Base-by-base conservation (phyloP, 2,888 invertebrate species). In the Serrognathus titanus region DNA sequence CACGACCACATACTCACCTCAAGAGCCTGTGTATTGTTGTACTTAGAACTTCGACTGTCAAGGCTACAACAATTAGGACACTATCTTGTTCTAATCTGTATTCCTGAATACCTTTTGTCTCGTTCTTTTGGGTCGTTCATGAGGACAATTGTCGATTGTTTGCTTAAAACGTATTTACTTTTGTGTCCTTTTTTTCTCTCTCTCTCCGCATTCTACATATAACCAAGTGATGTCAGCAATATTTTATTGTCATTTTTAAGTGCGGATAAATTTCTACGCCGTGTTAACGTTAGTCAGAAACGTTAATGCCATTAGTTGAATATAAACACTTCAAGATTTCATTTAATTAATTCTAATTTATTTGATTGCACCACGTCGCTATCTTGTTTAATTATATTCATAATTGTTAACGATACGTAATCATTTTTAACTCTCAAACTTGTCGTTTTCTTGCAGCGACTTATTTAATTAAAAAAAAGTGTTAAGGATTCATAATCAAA, bases 11-110 rank as follows among this genome's bases (percentile, higher is more conserved):
- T 58, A 58, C 59, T 59, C 45, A 53, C 56, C 53, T 58, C 54
- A 52, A 58, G 55, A 52, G 41, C 46, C 52, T 62, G 60, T 61
- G 59, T 64, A 61, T 61, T 62, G 62, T 63, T 62, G 62, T 64
- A 61, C 60, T 64, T 62, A 64, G 62, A 62, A 62, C 64, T 61
- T 58, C 59, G 60, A 58, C 58, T 58, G 51, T 64, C 62, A 64
- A 64, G 64, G 62, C 57, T 62, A 52, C 61, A 61, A 61, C 61
- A 61, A 61, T 61, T 61, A 61, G 61, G 61, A 51, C 49, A 59
- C 43, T 35, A 37, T 52, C 61, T 43, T 43, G 35, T 46, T 20
- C 40, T 55, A 45, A 50, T 55, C 55, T 45, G 35, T 24, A 47
- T 55, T 16, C 20, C 16, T 43, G 43, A 13, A 13, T 20, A 20